Evolutionary conservation across 2,797 vertebrate species (phyloP).

Genomic region (Zenarchopterus dispar): DNA sequence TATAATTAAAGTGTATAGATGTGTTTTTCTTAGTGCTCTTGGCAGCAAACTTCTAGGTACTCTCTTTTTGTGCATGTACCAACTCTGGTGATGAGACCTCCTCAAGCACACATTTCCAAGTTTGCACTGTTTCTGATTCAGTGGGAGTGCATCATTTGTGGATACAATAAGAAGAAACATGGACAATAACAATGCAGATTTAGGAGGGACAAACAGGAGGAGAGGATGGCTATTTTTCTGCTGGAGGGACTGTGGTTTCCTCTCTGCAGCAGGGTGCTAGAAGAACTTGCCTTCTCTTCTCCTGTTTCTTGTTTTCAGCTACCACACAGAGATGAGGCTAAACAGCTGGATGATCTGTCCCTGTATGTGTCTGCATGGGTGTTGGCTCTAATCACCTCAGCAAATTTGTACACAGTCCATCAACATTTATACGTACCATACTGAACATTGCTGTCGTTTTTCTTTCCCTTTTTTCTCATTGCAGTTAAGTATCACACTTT

Average conservation of each 20-base stretch:
- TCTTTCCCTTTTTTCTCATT: conserved; percentile 31
- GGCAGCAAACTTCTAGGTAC: conserved; percentile 77
- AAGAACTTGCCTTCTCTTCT: conserved; percentile 67
- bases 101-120: conserved; percentile 53
- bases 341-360: conserved; percentile 4
- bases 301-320: conserved; percentile 39
- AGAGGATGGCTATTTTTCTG: conserved; percentile 65
- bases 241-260: conserved; percentile 43
- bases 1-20: conserved; percentile 80
- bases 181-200: conserved; percentile 41
- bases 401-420: conserved; percentile 63
- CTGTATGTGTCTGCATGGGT: conserved; percentile 51
- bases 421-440: conserved; percentile 57
- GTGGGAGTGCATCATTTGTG: conserved; percentile 23
- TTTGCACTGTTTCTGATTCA: conserved; percentile 55
- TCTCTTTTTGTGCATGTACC: conserved; percentile 80
- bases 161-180: conserved; percentile 9
- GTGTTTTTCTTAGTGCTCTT: conserved; percentile 81
- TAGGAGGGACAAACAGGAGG: conserved; percentile 47
- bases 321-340: conserved; percentile 16
- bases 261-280: conserved; percentile 73
- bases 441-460: conserved; percentile 50
- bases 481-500: conserved; percentile 33
- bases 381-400: conserved; percentile 60
- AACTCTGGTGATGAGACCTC: conserved; percentile 70